phyloP scores from a whole-genome alignment of 2,113 vertebrate species.

The Poecile atricapillus region DNA sequence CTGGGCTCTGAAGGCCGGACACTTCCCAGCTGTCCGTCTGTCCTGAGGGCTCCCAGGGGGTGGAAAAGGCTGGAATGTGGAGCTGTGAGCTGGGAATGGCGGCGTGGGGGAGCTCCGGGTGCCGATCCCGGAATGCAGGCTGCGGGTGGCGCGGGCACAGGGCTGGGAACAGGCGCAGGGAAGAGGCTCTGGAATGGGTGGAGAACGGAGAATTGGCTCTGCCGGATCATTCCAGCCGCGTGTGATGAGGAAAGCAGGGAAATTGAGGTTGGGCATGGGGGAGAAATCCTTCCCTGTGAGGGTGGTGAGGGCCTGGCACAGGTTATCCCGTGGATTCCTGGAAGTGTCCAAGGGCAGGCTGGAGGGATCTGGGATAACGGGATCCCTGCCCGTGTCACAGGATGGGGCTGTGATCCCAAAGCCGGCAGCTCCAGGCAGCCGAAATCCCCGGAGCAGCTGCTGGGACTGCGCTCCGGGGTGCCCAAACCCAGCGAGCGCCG shows the following conservation, averaged over 20 bases:
- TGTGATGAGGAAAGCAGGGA: neutral
- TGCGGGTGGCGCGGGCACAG: neutral
- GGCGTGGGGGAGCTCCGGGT: neutral
- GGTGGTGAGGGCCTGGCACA: neutral
- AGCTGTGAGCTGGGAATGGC: neutral
- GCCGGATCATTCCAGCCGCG: fast-evolving
- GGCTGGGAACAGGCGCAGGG: fast-evolving
- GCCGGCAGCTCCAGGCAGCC: too few species aligned
- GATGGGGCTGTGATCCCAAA: too few species aligned
- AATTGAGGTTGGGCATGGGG: fast-evolving
- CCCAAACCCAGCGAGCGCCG: neutral
- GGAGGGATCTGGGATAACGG: neutral
- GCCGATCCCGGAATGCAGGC: neutral
- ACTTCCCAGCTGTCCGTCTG: neutral
- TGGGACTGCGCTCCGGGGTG: neutral
- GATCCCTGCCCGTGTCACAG: neutral
- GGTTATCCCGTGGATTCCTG: neutral
- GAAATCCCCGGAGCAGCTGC: too few species aligned
- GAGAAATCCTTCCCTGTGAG: neutral
- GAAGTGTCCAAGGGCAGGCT: neutral
- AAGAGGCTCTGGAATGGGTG: neutral
- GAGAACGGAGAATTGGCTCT: neutral
- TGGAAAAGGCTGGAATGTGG: neutral
- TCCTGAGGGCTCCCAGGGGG: neutral
- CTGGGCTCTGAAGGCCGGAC: fast-evolving